Conservation (phyloP, 2,113 vertebrate species). For the Oryctolagus cuniculus region mOryCun1.1 NC_091448.1:22593501-22594000, state of each 20-base stretch:
- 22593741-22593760: not conserved
- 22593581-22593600: too few relatives aligned
- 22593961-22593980: slow-evolving; percentile 49
- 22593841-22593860: not conserved
- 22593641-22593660: slow-evolving; percentile 1
- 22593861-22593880: slow-evolving; percentile 58
- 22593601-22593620: too few relatives aligned
- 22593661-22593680: slow-evolving; percentile 5
- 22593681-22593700: not conserved
- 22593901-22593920: slow-evolving; percentile 9
- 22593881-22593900: slow-evolving; percentile 1
- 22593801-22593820: not conserved
- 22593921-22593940: slow-evolving; percentile 72
- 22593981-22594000: slow-evolving; percentile 29
- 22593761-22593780: not conserved
- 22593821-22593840: not conserved
- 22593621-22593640: too few relatives aligned
- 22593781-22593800: not conserved
- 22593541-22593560: too few relatives aligned
- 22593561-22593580: too few relatives aligned
- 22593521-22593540: too few relatives aligned
- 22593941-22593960: slow-evolving; percentile 26
- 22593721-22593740: slow-evolving; percentile 21
- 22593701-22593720: slow-evolving; percentile 39
- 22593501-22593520: too few relatives aligned